phyloP scores from a whole-genome alignment of 92 coral and sea anemone species.

The Actinernus sp. region DNA sequence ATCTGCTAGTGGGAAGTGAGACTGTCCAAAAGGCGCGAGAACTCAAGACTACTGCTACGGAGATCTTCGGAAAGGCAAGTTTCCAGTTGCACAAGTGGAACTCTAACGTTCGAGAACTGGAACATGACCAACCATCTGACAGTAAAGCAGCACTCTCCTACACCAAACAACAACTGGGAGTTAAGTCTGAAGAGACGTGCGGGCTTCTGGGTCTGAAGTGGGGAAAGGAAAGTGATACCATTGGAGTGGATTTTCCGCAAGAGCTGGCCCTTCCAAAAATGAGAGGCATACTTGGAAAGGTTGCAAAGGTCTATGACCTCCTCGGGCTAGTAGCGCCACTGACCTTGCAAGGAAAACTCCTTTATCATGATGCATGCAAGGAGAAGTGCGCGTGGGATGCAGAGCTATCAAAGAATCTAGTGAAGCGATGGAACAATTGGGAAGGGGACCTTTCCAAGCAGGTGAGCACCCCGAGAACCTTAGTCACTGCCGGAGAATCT shows the following conservation, averaged over 20 bases:
- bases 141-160: constrained; percentile 17
- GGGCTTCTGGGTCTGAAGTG: too few species aligned
- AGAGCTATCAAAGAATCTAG: constrained; percentile 10
- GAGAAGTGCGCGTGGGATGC: constrained; percentile 56
- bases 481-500: too few species aligned
- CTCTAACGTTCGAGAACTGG: constrained; percentile 15
- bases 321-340: constrained; percentile 54
- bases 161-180: constrained; percentile 51
- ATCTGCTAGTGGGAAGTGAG: constrained; percentile 3
- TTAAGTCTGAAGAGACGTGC: constrained; percentile 3
- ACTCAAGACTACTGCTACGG: constrained; percentile 11
- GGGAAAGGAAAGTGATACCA: constrained; percentile 20
- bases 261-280: neutral
- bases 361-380: constrained; percentile 54
- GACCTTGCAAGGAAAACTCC: constrained; percentile 50
- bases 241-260: constrained; percentile 19
- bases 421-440: too few species aligned
- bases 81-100: constrained; percentile 35
- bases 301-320: constrained; percentile 48
- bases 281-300: constrained; percentile 6
- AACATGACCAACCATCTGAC: neutral
- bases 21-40: neutral
- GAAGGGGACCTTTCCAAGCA: neutral
- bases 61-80: constrained; percentile 15
- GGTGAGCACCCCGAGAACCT: constrained; percentile 30